Percentiles rank a stretch among this genome's conserved stretches.
phyloP scores from a whole-genome alignment of 2,113 vertebrate genomes.

The Lathamus discolor region DNA sequence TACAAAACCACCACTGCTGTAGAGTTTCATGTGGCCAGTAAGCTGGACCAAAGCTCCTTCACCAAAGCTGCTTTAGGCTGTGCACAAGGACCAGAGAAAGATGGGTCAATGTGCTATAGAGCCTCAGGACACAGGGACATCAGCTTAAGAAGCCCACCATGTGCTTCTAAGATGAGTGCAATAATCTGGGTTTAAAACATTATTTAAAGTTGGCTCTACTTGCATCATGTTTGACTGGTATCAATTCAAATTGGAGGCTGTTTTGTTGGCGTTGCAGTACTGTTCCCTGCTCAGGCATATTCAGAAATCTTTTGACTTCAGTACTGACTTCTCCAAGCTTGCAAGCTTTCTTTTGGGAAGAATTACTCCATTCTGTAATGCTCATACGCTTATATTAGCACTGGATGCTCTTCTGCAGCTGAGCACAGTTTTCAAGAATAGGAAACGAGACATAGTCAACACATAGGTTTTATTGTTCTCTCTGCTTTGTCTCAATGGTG shows the following conservation, averaged over 20 bases:
- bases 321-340: background rate
- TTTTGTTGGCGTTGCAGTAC: background rate
- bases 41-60: background rate
- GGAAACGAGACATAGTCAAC: background rate
- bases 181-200: background rate
- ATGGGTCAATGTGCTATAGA: background rate
- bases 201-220: background rate
- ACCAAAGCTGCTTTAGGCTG: background rate
- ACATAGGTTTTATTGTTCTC: background rate
- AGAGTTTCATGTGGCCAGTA: background rate
- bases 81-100: background rate
- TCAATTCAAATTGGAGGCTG: background rate
- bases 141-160: accelerated
- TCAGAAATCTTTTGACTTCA: background rate
- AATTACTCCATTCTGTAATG: background rate
- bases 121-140: background rate
- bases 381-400: background rate
- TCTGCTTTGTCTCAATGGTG: background rate
- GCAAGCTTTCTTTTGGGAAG: background rate
- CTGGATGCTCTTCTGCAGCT: background rate
- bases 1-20: background rate
- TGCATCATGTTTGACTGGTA: background rate
- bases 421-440: background rate
- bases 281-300: background rate
- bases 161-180: background rate